Percentiles rank a stretch among this genome's conserved stretches.
phyloP scores from a whole-genome alignment of 1,140 invertebrate genomes.

The Drosophila prosaltans region DNA sequence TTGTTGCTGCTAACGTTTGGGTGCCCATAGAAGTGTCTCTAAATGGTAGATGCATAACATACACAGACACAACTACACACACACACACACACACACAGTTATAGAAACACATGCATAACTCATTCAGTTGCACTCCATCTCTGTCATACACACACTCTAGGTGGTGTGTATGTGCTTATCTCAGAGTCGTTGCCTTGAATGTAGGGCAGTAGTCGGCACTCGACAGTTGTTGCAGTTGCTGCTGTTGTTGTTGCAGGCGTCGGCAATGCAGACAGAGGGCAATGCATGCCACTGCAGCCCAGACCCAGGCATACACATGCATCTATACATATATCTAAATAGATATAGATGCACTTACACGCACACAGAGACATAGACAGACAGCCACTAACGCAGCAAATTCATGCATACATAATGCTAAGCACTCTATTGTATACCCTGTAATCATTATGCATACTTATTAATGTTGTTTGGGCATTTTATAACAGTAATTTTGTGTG shows the following conservation, averaged over 20 bases:
- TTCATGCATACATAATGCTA: slow-evolving; percentile 34
- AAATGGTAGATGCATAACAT: slow-evolving; percentile 60
- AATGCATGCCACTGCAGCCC: slow-evolving; percentile 54
- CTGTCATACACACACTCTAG: slow-evolving; percentile 7
- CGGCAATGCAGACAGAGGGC: slow-evolving; percentile 36
- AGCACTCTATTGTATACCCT: slow-evolving; percentile 40
- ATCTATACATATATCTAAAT: slow-evolving; percentile 18
- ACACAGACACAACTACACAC: background rate
- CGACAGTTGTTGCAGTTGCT: slow-evolving; percentile 60
- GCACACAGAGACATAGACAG: slow-evolving; percentile 12
- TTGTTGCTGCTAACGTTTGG: slow-evolving; percentile 49
- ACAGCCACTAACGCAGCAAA: slow-evolving; percentile 12
- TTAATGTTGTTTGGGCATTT: background rate
- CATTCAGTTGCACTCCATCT: slow-evolving; percentile 5
- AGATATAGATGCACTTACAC: slow-evolving; percentile 33
- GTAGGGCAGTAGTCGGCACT: slow-evolving; percentile 80
- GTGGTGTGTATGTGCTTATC: slow-evolving; percentile 62
- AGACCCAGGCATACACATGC: slow-evolving; percentile 53
- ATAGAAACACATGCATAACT: too few species aligned
- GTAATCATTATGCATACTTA: background rate
- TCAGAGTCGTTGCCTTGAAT: slow-evolving; percentile 79
- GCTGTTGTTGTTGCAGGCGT: slow-evolving; percentile 38
- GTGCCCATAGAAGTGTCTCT: slow-evolving; percentile 72
- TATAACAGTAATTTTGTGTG: background rate
- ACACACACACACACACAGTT: background rate